Evolutionary conservation across 2,797 vertebrate genomes (phyloP), one percentile per base, ranked within the genome.

Genomic region (Pangasius krempfi): DNA sequence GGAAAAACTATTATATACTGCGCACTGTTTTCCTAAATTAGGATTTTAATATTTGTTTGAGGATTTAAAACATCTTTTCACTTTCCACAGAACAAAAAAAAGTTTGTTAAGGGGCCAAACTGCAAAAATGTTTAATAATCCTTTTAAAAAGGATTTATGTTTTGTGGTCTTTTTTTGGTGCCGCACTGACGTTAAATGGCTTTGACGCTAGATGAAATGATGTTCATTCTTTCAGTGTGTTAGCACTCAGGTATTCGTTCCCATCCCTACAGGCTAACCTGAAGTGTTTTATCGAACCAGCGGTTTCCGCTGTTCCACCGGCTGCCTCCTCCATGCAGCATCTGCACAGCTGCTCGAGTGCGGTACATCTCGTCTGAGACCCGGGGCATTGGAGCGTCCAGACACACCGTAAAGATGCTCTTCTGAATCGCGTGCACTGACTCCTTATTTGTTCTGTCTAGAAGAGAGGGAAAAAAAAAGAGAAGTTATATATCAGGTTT

Each of bases 221-320:
- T 37, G 70, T 4, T 25, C 5, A 16, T 18, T 64, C 27, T 13
- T n/a, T 64, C 27, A 64, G 72, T 5, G 22, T 37, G 54, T 58
- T 37, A 58, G 14, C 25, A 37, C 18, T 54, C 8, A 25, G 5
- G 33, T 14, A 27, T 44, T 44, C 12, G 7, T 62, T 8, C n/a
- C 7, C 4, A 12, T 37, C 22, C 18, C 18, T 18, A n/a, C 25
- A 37, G 30, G 16, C 75, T 87, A 88, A 99, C 98, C 95, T 99
- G 98, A 81, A 99, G 94, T 0, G 99, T 99, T 94, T 99, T 99
- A 94, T 99, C 98, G 0, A 99, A 99, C 99, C 99, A 99, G 86
- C 99, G 97, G 94, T 99, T 99, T 78, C 97, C 98, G 0, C 98
- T 99, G 94, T 99, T 98, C 92, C 92, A 93, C 80, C 86, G 88